phyloP scores from a whole-genome alignment of 1,140 invertebrate species.

The Belonocnema kinseyi region DNA sequence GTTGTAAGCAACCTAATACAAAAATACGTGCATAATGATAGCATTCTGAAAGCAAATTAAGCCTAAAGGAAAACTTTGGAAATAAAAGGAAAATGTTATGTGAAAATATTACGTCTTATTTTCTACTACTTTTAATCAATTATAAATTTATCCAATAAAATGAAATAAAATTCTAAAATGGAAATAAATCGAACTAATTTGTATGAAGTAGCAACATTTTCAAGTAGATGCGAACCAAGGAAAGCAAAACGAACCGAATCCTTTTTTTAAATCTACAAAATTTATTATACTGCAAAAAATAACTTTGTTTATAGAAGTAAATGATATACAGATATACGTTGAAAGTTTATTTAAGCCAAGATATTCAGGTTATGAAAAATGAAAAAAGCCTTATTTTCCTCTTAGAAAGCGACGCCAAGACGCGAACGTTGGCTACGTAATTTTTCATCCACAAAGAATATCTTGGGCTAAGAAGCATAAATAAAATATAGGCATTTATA shows the following conservation, averaged over 20 bases:
- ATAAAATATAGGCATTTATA: constrained; percentile 16
- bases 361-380: constrained; percentile 26
- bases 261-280: too few species aligned
- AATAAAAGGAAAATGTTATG: too few species aligned
- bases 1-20: background rate
- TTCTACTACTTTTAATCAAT: too few species aligned
- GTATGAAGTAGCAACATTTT: background rate
- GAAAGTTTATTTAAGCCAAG: background rate
- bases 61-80: too few species aligned
- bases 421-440: background rate
- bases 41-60: too few species aligned
- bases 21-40: background rate
- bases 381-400: constrained; percentile 19
- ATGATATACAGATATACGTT: constrained; percentile 8
- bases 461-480: constrained; percentile 23
- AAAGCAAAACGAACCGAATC: constrained; percentile 29
- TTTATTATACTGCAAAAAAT: too few species aligned
- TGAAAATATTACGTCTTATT: too few species aligned
- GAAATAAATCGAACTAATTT: too few species aligned
- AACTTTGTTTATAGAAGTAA: constrained; percentile 1
- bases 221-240: background rate
- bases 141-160: too few species aligned
- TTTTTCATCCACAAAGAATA: constrained; percentile 8
- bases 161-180: too few species aligned
- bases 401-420: constrained; percentile 16